phyloP scores from a whole-genome alignment of 2,797 vertebrate genomes.

The Mormyrops boulengeri region DNA sequence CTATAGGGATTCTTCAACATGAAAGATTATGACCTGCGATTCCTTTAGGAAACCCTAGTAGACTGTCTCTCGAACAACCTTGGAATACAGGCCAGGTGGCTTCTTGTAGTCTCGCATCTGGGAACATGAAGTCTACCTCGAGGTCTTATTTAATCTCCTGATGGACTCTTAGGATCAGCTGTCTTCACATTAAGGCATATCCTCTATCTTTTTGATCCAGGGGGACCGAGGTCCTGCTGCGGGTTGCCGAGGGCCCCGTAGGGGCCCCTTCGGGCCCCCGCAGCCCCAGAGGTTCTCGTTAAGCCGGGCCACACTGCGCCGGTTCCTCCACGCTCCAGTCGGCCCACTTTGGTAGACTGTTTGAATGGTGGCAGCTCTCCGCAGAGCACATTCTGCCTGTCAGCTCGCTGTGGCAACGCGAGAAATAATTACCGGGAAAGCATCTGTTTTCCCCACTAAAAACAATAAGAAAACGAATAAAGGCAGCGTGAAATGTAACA shows the following conservation, averaged over 20 bases:
- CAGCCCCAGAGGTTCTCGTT: constrained; percentile 15
- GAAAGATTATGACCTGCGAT: background rate
- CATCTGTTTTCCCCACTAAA: constrained; percentile 42
- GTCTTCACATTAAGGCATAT: background rate
- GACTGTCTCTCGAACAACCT: background rate
- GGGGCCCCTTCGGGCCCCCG: background rate
- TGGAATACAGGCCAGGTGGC: background rate
- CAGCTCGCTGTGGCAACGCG: constrained; percentile 39
- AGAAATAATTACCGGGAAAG: constrained; percentile 47
- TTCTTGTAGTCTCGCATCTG: background rate
- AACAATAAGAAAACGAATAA: constrained; percentile 29
- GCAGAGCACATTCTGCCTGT: constrained; percentile 41
- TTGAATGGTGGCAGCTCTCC: constrained; percentile 30
- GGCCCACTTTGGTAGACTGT: background rate
- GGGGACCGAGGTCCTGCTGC: background rate
- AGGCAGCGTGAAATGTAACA: constrained; percentile 18
- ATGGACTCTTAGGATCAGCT: background rate
- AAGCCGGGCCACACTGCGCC: background rate
- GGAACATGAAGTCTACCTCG: background rate
- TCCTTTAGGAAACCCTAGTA: background rate
- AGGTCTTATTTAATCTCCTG: background rate
- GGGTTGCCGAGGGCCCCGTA: background rate
- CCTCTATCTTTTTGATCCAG: background rate
- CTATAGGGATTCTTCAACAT: background rate
- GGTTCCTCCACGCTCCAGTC: background rate